phyloP scores from a whole-genome alignment of 2,888 invertebrate species.

The Silvanus unidentatus region DNA sequence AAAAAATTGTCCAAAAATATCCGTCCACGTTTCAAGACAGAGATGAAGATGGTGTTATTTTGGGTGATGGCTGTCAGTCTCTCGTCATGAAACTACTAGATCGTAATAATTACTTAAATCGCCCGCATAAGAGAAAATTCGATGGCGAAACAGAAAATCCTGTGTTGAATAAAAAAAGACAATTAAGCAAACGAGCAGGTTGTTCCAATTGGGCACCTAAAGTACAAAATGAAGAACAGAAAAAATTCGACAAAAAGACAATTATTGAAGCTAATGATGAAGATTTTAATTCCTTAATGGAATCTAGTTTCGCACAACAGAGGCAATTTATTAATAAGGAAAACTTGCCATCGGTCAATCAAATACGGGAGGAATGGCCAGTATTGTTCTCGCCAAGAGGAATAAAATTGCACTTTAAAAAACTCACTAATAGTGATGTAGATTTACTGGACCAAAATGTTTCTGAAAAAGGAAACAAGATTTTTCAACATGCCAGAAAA shows the following conservation, averaged over 20 bases:
- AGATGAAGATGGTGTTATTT: slow-evolving; percentile 22
- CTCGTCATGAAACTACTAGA: slow-evolving; percentile 19
- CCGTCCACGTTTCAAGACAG: slow-evolving; percentile 23
- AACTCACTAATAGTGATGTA: slow-evolving; percentile 8
- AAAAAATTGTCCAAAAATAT: slow-evolving; percentile 22
- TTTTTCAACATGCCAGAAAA: not conserved
- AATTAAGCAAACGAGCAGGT: slow-evolving; percentile 9
- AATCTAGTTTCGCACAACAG: slow-evolving; percentile 10
- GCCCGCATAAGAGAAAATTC: slow-evolving; percentile 16
- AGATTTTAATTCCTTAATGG: slow-evolving; percentile 1
- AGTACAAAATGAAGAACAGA: not conserved
- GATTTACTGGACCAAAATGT: not conserved
- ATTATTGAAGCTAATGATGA: slow-evolving; percentile 1
- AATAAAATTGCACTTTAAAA: slow-evolving; percentile 9
- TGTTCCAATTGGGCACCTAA: slow-evolving; percentile 12
- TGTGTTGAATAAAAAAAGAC: not conserved
- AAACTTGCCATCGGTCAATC: slow-evolving; percentile 5
- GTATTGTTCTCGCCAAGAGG: slow-evolving; percentile 2
- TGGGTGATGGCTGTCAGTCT: slow-evolving; percentile 23
- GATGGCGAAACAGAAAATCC: no score
- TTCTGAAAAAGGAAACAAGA: slow-evolving; percentile 7
- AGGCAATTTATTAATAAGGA: slow-evolving; percentile 8
- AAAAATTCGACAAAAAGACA: no score
- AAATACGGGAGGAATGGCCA: slow-evolving; percentile 11
- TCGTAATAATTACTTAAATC: slow-evolving; percentile 23